These are phyloP conservation scores for Mactromeris polynyma DNA, from an alignment of 2,888 invertebrate genomes.

Conservation along the genomic window DNA sequence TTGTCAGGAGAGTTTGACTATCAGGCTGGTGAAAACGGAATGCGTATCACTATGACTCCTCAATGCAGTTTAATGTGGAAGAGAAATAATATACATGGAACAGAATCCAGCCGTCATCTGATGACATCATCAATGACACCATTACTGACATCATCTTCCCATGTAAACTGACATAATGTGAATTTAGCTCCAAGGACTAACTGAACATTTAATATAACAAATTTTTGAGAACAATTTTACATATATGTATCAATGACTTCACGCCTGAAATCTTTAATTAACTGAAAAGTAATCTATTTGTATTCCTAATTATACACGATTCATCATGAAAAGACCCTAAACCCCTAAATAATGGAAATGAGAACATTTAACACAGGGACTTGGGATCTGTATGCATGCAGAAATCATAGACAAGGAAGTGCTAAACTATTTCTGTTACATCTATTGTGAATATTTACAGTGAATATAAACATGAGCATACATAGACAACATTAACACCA, in stretches of 20 bases:
- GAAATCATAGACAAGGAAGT: background rate
- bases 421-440: conserved; percentile 5
- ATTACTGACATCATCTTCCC: no score
- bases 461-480: conserved; percentile 12
- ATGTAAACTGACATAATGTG: no score
- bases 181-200: no score
- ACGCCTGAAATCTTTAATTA: background rate
- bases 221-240: background rate
- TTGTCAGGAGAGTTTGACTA: background rate
- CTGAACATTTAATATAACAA: no score
- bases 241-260: background rate
- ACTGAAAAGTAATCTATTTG: no score
- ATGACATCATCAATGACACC: no score
- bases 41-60: background rate
- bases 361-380: background rate
- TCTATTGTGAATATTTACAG: conserved; percentile 6
- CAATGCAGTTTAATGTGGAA: no score
- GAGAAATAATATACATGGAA: no score
- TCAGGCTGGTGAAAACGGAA: background rate
- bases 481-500: conserved; percentile 12
- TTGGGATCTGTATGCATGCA: conserved; percentile 7
- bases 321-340: no score
- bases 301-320: no score
- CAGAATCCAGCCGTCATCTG: no score
- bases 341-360: background rate